Evolutionary conservation across 2,888 invertebrate species (phyloP).

Genomic region (Agrilus cyanescens): DNA sequence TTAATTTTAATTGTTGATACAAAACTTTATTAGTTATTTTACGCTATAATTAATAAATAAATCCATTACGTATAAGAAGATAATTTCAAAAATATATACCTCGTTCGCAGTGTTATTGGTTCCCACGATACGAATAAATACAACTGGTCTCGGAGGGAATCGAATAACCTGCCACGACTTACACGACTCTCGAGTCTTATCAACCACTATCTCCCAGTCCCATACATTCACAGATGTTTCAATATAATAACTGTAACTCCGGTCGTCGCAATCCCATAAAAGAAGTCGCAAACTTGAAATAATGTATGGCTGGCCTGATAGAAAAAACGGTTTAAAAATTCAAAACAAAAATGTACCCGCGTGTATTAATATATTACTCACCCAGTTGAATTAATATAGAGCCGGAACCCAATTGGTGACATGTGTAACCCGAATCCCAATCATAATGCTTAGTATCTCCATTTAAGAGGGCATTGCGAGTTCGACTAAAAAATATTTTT

Average conservation of each 20-base stretch:
- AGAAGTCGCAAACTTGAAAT: slow-evolving; percentile 82
- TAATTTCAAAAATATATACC: slow-evolving; percentile 43
- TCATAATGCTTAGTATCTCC: slow-evolving; percentile 92
- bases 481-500: slow-evolving; percentile 63
- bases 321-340: neutral
- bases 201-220: slow-evolving; percentile 86
- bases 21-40: neutral
- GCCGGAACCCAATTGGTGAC: slow-evolving; percentile 91
- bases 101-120: slow-evolving; percentile 96
- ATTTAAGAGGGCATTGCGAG: slow-evolving; percentile 88
- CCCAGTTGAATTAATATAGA: slow-evolving; percentile 90
- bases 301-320: slow-evolving; percentile 76
- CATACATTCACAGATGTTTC: slow-evolving; percentile 87
- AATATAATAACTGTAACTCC: slow-evolving; percentile 91
- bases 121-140: slow-evolving; percentile 90
- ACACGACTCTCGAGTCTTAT: slow-evolving; percentile 75
- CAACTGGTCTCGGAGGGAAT: slow-evolving; percentile 75
- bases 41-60: neutral
- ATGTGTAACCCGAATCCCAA: slow-evolving; percentile 98
- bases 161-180: slow-evolving; percentile 89
- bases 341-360: too few relatives aligned
- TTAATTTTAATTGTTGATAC: neutral
- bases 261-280: slow-evolving; percentile 94
- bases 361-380: slow-evolving; percentile 12
- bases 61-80: slow-evolving; percentile 1